Conservation (phyloP, 2,113 vertebrate species). For the Puma concolor region DNA sequence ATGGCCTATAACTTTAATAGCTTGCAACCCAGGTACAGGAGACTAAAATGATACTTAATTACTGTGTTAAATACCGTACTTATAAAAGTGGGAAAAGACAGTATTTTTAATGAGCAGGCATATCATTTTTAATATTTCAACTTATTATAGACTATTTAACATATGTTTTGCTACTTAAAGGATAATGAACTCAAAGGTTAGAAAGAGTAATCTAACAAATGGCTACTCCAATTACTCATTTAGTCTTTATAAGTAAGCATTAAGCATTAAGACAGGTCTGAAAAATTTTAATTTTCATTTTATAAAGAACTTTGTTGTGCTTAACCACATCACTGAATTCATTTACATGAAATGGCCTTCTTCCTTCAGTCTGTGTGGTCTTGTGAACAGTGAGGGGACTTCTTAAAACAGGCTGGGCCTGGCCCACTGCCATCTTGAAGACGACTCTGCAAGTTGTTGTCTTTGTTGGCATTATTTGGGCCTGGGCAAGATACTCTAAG, state of each 20-base stretch:
- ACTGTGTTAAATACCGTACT: slow-evolving; percentile 19
- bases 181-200: slow-evolving; percentile 56
- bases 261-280: slow-evolving; percentile 36
- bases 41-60: slow-evolving; percentile 32
- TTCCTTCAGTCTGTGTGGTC: not conserved
- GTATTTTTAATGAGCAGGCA: slow-evolving; percentile 57
- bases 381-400: not conserved
- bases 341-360: not conserved
- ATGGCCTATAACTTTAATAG: slow-evolving; percentile 50
- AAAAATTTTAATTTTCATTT: slow-evolving; percentile 57
- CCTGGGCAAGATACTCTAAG: not conserved
- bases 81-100: slow-evolving; percentile 40
- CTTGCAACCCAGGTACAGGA: not conserved
- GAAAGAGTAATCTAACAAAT: slow-evolving; percentile 60
- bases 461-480: not conserved
- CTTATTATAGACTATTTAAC: slow-evolving; percentile 42
- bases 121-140: slow-evolving; percentile 52
- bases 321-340: not conserved
- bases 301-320: not conserved
- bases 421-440: not conserved
- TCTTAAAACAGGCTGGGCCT: not conserved
- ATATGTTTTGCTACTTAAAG: slow-evolving; percentile 54
- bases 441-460: not conserved
- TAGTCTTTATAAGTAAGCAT: slow-evolving; percentile 36
- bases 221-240: slow-evolving; percentile 58